These are phyloP conservation scores for Channa striata DNA, from an alignment of 2,797 vertebrate genomes.

Conservation along the genomic window DNA sequence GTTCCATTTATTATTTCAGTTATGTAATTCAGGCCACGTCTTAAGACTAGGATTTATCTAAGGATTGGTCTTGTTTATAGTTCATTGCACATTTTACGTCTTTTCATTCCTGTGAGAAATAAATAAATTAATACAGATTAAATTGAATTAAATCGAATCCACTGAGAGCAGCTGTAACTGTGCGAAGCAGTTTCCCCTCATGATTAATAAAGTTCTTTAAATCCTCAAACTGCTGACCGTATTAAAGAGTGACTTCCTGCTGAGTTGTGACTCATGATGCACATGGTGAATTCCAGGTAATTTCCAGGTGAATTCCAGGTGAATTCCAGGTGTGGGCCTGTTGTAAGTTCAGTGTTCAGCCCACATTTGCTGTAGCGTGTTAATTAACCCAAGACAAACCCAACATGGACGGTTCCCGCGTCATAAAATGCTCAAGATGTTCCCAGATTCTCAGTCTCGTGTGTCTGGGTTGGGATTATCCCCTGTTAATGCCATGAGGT, in stretches of 20 bases:
- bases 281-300: constrained; percentile 13
- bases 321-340: constrained; percentile 10
- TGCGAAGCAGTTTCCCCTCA: no score
- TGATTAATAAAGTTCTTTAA: no score
- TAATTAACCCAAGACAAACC: background rate
- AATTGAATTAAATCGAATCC: no score
- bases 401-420: background rate
- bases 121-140: no score
- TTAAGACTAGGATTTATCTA: background rate
- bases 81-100: no score
- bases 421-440: background rate
- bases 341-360: constrained; percentile 3
- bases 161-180: no score
- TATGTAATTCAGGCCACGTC: constrained; percentile 9
- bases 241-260: constrained; percentile 30
- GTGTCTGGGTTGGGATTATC: background rate
- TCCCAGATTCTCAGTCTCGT: background rate
- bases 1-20: constrained; percentile 19
- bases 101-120: background rate
- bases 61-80: background rate
- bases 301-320: constrained; percentile 12
- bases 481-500: background rate
- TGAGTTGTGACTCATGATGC: constrained; percentile 26
- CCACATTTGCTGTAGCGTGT: background rate
- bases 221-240: constrained; percentile 9